These are phyloP conservation scores for Nesidiocoris tenuis DNA, from an alignment of 2,888 invertebrate genomes.

Conservation along the genomic window DNA sequence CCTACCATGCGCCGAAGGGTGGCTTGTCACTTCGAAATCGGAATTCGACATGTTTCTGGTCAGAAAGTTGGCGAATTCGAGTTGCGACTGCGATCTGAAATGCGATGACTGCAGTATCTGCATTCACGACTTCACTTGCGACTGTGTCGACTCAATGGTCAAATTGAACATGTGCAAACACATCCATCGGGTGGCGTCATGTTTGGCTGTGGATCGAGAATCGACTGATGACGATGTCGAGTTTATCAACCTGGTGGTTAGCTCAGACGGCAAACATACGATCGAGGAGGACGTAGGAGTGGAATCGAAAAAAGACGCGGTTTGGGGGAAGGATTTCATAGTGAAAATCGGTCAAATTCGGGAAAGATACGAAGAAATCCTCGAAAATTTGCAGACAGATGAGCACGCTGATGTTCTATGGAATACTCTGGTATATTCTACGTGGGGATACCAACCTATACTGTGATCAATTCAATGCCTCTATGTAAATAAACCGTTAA, in stretches of 20 bases:
- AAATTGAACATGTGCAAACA: background rate
- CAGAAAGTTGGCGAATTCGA: background rate
- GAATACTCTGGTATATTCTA: no score
- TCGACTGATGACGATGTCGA: no score
- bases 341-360: background rate
- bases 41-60: slow-evolving; percentile 1
- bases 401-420: slow-evolving; percentile 10
- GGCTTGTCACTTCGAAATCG: slow-evolving; percentile 3
- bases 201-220: no score
- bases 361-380: slow-evolving; percentile 4
- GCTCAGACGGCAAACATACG: no score
- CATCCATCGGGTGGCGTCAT: background rate
- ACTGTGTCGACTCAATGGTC: slow-evolving; percentile 9
- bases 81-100: slow-evolving; percentile 12
- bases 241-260: no score
- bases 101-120: slow-evolving; percentile 12
- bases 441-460: no score
- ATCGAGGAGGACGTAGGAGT: background rate
- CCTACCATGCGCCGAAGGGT: background rate
- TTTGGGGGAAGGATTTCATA: background rate
- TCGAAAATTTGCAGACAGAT: slow-evolving; percentile 7
- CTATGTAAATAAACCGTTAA: no score
- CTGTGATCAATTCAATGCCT: no score
- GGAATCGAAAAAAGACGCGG: background rate
- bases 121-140: slow-evolving; percentile 23